A percentile compares a stretch with the other conserved stretches of the same genome.
These are phyloP conservation scores for Pycnonotus jocosus DNA, from an alignment of 2,113 vertebrate species.

Conservation along the genomic window DNA sequence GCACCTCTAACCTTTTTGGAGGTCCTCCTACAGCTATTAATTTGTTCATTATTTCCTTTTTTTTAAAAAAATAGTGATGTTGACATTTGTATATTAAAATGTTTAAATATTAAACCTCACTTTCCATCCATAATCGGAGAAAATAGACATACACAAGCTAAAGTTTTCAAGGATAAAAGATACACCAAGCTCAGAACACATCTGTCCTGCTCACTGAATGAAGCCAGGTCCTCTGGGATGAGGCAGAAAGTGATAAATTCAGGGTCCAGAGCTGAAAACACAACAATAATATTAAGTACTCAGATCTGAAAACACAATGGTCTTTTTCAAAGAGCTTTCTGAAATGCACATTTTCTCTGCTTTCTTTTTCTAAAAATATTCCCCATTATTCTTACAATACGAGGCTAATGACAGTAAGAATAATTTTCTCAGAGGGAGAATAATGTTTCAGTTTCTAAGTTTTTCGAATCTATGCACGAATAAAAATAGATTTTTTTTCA, in stretches of 20 bases:
- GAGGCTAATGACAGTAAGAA: neutral
- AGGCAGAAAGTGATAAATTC: neutral
- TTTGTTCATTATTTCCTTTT: neutral
- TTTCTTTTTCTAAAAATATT: neutral
- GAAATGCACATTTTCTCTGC: neutral
- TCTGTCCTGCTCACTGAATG: neutral
- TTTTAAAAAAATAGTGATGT: neutral
- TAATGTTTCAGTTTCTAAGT: neutral
- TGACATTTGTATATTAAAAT: neutral
- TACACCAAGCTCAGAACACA: neutral
- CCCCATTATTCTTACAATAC: neutral
- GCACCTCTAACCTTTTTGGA: neutral
- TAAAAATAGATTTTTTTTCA: neutral
- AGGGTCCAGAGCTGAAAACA: neutral
- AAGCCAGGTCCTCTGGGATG: neutral
- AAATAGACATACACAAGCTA: neutral
- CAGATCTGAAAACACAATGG: neutral
- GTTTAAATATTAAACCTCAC: neutral
- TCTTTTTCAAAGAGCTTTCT: neutral
- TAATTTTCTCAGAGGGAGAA: neutral
- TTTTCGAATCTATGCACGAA: neutral
- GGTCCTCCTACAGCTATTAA: neutral
- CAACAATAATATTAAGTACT: neutral
- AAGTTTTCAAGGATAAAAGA: neutral
- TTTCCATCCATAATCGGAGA: neutral